Base-by-base conservation (phyloP, 2,888 invertebrate genomes). In the Meliscaeva auricollis region DNA sequence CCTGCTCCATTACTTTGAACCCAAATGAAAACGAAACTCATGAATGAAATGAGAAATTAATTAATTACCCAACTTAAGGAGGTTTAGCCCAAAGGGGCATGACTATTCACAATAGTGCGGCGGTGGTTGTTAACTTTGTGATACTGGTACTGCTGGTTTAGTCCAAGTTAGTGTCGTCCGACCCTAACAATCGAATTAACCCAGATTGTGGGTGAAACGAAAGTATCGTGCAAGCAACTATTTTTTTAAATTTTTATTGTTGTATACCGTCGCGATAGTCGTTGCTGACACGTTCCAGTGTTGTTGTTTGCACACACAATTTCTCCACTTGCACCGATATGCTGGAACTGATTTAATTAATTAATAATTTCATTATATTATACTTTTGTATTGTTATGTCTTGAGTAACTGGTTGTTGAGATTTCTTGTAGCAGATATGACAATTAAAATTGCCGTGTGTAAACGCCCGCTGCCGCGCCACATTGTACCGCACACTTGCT, bases 161-260 rank as follows among this genome's bases (percentile, higher is more conserved):
- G 17, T 32, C 48, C 66, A 41, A 26, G n/a, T n/a, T n/a, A 69
- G 69, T 70, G 20, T 69, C 20, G 52, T 26, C 60, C 68, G 64
- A 64, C 70, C 54, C 32, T 70, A 52, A 44, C 69, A 69, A 60
- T 44, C 32, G 20, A 68, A 74, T 60, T 84, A 84, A 80, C 84
- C 84, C 80, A 84, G 66, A 64, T 84, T 44, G 75, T 68, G 41
- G 80, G 80, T 72, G 80, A 80, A 84, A 66, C 75, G 75, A 80
- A 84, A 79, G 84, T 84, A 26, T 32, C 50, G 15, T 62, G 77
- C 64, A 48, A 41, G 60, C 58, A 48, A 41, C 38, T 41, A 26
- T 41, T 58, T 30, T 54, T 15, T n/a, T n/a, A n/a, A n/a, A n/a
- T 69, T 62, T 11, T n/a, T n/a, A n/a, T n/a, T n/a, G n/a, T n/a